Evolutionary conservation across 2,113 vertebrate species (phyloP), one percentile per base, ranked within the genome.

Genomic region (Cairina moschata): DNA sequence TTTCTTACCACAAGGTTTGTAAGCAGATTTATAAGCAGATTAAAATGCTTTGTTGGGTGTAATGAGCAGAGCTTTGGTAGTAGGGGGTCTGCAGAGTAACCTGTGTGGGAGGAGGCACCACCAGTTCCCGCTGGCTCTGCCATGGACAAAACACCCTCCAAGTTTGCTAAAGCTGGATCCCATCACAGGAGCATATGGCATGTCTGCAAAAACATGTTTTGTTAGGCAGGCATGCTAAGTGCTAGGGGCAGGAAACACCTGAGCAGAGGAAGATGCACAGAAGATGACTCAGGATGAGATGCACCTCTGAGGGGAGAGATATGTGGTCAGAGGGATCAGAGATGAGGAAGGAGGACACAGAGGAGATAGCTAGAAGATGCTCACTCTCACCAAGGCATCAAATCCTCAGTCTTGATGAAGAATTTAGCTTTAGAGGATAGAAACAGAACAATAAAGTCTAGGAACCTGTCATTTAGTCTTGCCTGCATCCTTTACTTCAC

Each of bases 1-100:
- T 68, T 94, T 68, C 44, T 92, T 77, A 95, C 22, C 59, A 72
- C 68, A 80, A 90, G 56, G 29, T 71, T 82, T 91, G n/a, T 48
- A 40, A 40, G 40, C 40, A 40, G 40, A 40, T 75, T 69, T 83
- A 82, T n/a, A 65, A 59, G 87, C 9, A 9, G n/a, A 76, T 36
- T 76, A 87, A 75, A 83, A 56, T 32, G 8, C 8, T 26, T 15
- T 13, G 6, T 44, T n/a, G 13, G 31, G 9, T 1, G 1, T 40
- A 81, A 75, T 0, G 2, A 13, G 36, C 9, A 76, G n/a, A 86
- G 17, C 17, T 68, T 79, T 83, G 34, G 48, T 79, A 31, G 23
- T 34, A 48, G 8, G 40, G 9, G 8, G 8, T 50, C 20, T 55
- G 15, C 28, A 48, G 40, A 76, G 20, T 28, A 60, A 17, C 18